phyloP scores from a whole-genome alignment of 2,113 vertebrate species.

The Shinisaurus crocodilurus region DNA sequence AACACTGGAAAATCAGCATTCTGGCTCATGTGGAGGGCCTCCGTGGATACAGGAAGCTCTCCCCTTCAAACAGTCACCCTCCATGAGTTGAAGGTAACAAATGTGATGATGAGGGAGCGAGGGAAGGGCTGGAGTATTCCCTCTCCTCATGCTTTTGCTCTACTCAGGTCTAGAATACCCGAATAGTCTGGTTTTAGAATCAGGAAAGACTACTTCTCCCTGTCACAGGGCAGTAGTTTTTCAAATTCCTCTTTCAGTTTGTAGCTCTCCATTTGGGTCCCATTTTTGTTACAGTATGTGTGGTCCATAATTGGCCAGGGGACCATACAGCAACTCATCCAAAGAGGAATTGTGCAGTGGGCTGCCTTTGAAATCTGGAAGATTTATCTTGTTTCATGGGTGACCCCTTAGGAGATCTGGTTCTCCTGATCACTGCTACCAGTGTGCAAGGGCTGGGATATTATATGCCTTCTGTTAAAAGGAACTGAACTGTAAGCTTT shows the following conservation, averaged over 20 bases:
- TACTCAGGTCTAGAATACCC: no score
- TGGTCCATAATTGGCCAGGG: background rate
- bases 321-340: background rate
- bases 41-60: no score
- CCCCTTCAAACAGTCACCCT: no score
- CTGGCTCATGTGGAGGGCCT: no score
- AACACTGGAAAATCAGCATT: no score
- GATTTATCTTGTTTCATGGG: no score
- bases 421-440: background rate
- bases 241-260: background rate
- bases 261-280: background rate
- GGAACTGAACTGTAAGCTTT: background rate
- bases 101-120: no score
- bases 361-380: background rate
- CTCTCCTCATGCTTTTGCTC: no score
- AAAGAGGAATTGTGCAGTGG: background rate
- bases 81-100: no score
- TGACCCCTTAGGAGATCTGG: background rate
- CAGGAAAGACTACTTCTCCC: background rate
- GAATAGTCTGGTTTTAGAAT: background rate
- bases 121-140: no score
- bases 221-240: background rate
- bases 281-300: background rate
- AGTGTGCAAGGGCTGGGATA: background rate
- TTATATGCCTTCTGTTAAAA: background rate